Base-by-base conservation (phyloP, 2,113 vertebrate genomes). In the Sisor rabdophorus region DNA sequence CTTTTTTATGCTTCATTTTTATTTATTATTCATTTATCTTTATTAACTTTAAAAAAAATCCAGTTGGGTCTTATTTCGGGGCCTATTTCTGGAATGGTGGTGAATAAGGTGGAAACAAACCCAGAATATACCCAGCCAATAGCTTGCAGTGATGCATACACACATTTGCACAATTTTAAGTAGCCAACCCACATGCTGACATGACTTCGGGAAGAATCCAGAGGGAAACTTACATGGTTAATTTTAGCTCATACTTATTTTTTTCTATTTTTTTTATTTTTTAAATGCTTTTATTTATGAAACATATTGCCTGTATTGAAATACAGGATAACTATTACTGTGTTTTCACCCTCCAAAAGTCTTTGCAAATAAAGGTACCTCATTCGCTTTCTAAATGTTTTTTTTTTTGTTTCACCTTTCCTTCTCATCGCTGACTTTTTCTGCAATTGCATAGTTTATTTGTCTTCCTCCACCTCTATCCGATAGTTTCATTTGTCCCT, bases 391-490 rank as follows among this genome's bases (percentile, higher is more conserved):
- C 19, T 13, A 15, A 50, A 15, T 40, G 15, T 16, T 6, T n/a
- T 52, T 28, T 75, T 1, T 40, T 30, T n/a, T n/a, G n/a, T n/a
- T n/a, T n/a, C n/a, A 16, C n/a, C 20, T 50, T 12, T 28, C 24
- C 12, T n/a, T 22, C 40, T 50, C 65, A 61, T 74, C 71, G 77
- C 79, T 72, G 75, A 79, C 76, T 77, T 75, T 28, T 78, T 73
- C 81, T 50, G 20, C 5, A 19, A 44, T 36, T 22, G 36, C 36
- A 15, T 64, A 36, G 52, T 44, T 53, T 24, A 53, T 63, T 30
- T 69, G 15, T 47, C 36, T 32, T 11, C 16, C 17, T 26, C 13
- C 47, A 32, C 54, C 7, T 22, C 22, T 1, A 26, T 8, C 10
- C 22, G 11, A 50, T 50, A 24, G 68, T 70, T 5, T 13, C 59